Base-by-base conservation (phyloP, 2,113 vertebrate genomes). In the Prolemur simus region DNA sequence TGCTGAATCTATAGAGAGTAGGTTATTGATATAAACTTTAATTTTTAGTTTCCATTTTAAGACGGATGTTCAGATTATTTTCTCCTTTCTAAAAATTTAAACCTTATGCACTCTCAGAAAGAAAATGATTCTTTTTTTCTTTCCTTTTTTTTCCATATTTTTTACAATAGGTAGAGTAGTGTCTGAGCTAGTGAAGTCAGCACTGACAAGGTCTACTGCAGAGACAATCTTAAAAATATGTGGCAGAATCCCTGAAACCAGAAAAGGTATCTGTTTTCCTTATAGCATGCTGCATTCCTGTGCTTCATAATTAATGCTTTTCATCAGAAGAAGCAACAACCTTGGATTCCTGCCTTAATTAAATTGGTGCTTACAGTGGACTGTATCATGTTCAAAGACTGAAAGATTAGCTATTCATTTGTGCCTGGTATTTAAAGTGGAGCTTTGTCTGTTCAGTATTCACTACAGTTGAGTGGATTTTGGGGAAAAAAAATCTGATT, bases 401-500 rank as follows among this genome's bases (percentile, higher is more conserved):
- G 32, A 81, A 92, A 85, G 77, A 80, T 88, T 88, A 71, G 18
- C 81, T 82, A 47, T 64, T 96, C 5, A 49, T 95, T 93, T 91
- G 88, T 94, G 73, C 66, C 83, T 94, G 47, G 15, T 37, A 97
- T 97, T 94, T 93, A 69, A 88, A 93, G 45, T 90, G 42, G 81
- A 91, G 29, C n/a, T 68, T 45, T 69, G 68, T 96, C 78, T 95
- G 45, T 82, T 96, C 25, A 34, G 18, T 73, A 95, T 89, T 91
- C 91, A 89, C 77, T 96, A 68, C 34, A 94, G 63, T 84, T 86
- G 56, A 89, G 42, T 91, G 63, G 64, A 94, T 89, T 81, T 84
- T 0, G 37, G 29, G 11, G 60, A 11, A 23, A 8, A 82, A 97
- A 83, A 96, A 96, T 96, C 94, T 98, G 94, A 93, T 82, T 91